Evolutionary conservation across 2,113 vertebrate species (phyloP).

Genomic region (Cyanoramphus novaezelandiae): DNA sequence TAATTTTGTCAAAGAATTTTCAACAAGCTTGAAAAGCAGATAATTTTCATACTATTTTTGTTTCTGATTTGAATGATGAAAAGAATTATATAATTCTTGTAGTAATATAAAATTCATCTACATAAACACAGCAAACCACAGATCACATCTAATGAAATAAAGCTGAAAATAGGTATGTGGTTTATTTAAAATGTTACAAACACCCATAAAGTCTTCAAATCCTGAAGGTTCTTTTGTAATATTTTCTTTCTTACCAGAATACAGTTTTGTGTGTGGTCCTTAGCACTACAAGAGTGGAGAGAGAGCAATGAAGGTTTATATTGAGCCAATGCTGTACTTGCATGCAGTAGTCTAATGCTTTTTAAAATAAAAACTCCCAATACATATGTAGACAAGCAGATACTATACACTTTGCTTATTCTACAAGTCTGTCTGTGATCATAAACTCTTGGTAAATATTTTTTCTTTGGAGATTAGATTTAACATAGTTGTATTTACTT

Average conservation of each 20-base stretch:
- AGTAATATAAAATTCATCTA: not conserved
- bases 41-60: not conserved
- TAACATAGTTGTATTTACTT: constrained; percentile 30
- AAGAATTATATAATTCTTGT: not conserved
- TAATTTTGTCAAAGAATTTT: not conserved
- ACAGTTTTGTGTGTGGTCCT: constrained; percentile 4
- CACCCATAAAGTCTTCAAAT: not conserved
- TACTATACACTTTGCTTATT: constrained; percentile 40
- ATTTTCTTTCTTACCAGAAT: not conserved
- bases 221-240: not conserved
- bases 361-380: constrained; percentile 25
- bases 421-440: constrained; percentile 41
- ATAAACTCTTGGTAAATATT: constrained; percentile 62
- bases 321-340: not conserved
- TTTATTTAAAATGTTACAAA: not conserved
- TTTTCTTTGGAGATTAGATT: constrained; percentile 56
- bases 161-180: not conserved
- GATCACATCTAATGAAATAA: not conserved
- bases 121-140: not conserved
- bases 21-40: not conserved
- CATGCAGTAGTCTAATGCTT: constrained; percentile 21
- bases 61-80: not conserved
- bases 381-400: constrained; percentile 11
- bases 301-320: not conserved
- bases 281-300: not conserved